Conservation (phyloP, 2,797 vertebrate genomes). For the Babyrousa celebensis region DNA sequence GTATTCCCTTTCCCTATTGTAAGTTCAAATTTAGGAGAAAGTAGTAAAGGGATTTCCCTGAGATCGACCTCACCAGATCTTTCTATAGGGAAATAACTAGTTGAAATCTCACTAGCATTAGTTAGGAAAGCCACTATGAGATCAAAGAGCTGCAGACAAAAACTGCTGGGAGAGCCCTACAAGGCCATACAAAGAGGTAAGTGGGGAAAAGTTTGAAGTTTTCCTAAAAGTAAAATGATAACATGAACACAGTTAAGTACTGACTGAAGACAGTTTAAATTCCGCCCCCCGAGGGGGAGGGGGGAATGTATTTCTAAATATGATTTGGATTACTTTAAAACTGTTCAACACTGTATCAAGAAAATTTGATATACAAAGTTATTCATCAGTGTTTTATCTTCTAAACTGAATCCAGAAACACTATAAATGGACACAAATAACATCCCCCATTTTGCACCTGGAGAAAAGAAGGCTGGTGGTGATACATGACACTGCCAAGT, state of each 20-base stretch:
- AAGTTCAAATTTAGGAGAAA: constrained; percentile 25
- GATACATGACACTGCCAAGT: neutral
- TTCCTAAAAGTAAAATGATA: constrained; percentile 56
- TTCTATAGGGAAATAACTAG: constrained; percentile 14
- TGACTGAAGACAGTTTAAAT: constrained; percentile 40
- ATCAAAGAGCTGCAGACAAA: constrained; percentile 46
- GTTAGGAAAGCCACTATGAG: constrained; percentile 38
- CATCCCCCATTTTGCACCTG: neutral
- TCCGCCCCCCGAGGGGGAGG: too few species aligned
- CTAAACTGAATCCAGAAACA: constrained; percentile 44
- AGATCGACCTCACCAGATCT: neutral
- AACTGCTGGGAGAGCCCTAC: neutral
- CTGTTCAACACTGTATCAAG: neutral
- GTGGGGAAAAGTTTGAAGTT: neutral
- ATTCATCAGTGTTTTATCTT: neutral
- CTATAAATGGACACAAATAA: neutral
- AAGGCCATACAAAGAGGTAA: neutral
- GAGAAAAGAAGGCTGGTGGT: neutral
- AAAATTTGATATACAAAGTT: constrained; percentile 43
- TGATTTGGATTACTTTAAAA: constrained; percentile 59
- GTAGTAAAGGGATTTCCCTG: constrained; percentile 4
- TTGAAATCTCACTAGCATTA: constrained; percentile 28
- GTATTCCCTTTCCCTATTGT: neutral
- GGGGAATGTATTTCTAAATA: constrained; percentile 40
- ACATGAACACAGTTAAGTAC: constrained; percentile 57